Base-by-base conservation (phyloP, 1,140 invertebrate species). In the Colletes latitarsis region DNA sequence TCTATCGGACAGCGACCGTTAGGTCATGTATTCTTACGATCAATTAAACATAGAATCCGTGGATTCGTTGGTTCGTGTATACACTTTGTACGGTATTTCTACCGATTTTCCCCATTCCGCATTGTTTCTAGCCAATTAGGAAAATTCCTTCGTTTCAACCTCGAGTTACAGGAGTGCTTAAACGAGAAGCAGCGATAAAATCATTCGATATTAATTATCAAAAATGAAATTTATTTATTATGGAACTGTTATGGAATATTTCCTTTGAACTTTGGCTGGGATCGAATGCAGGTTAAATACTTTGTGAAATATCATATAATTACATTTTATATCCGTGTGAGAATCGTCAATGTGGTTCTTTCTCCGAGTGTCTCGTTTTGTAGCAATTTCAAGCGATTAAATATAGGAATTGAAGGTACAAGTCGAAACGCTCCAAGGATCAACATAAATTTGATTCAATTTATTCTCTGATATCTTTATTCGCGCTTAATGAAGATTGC, bases 1-100 rank as follows among this genome's bases (percentile, higher is more conserved):
- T 15, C 14, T 78, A 72, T 72, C 76, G 9, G 46, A 12, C 39
- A 14, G 58, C 14, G 9, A 62, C 68, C 58, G 68, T 71, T 72
- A 72, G 17, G 49, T 6, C 12, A 6, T 3, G 21, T 52, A 71
- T 78, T 46, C 68, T 64, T 49, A n/a, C 41, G 41, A 64, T 14
- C n/a, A 30, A 66, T 58, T 73, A 79, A 66, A 15, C 15, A 9
- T 9, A 52, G n/a, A 63, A 57, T 52, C 41, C 8, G 12, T 55
- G 21, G 21, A 6, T 12, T 41, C 19, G 2, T n/a, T n/a, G n/a
- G n/a, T 77, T 69, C 30, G 15, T 60, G 49, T 21, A 5, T 57
- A 46, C 17, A 58, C 12, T 46, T 46, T 9, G 6, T 21, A 12
- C n/a, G 21, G 19, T 17, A 17, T 21, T 30, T 39, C 4, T 30